phyloP scores from a whole-genome alignment of 1,140 invertebrate genomes.

The Drusus annulatus region DNA sequence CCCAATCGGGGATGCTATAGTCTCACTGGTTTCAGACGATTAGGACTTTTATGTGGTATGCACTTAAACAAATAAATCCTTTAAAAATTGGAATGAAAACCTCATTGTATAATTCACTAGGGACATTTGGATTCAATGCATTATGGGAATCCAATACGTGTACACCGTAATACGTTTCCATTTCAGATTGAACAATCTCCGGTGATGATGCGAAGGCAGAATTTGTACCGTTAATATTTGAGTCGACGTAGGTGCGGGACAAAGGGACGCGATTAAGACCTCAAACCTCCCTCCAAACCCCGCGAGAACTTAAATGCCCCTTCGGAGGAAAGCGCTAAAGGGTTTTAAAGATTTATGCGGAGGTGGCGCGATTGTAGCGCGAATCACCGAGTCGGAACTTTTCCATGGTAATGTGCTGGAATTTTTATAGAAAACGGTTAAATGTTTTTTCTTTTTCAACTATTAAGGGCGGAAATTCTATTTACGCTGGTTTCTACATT shows the following conservation, averaged over 20 bases:
- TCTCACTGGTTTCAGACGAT: too few species aligned
- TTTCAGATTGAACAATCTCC: neutral
- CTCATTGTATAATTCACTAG: too few species aligned
- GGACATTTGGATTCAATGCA: too few species aligned
- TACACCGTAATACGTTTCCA: too few species aligned
- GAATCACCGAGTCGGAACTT: too few species aligned
- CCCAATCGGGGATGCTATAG: too few species aligned
- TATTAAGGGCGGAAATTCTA: neutral
- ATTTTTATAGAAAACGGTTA: neutral
- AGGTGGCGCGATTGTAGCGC: slow-evolving; percentile 27
- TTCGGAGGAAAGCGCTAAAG: slow-evolving; percentile 35
- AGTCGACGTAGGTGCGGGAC: slow-evolving; percentile 44
- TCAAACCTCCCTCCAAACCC: slow-evolving; percentile 44
- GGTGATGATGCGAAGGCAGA: slow-evolving; percentile 7
- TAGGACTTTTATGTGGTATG: too few species aligned
- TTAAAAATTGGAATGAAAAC: too few species aligned
- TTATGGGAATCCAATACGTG: too few species aligned
- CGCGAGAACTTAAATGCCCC: slow-evolving; percentile 44
- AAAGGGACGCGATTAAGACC: slow-evolving; percentile 57
- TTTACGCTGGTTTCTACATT: too few species aligned
- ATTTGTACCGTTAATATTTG: slow-evolving; percentile 53
- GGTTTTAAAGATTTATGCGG: slow-evolving; percentile 46
- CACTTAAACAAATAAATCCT: too few species aligned
- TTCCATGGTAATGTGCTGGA: neutral
- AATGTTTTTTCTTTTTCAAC: too few species aligned